A percentile compares a stretch with the other conserved stretches of the same genome.
phyloP scores from a whole-genome alignment of 1,140 invertebrate species.

The Bombus difficillimus region DNA sequence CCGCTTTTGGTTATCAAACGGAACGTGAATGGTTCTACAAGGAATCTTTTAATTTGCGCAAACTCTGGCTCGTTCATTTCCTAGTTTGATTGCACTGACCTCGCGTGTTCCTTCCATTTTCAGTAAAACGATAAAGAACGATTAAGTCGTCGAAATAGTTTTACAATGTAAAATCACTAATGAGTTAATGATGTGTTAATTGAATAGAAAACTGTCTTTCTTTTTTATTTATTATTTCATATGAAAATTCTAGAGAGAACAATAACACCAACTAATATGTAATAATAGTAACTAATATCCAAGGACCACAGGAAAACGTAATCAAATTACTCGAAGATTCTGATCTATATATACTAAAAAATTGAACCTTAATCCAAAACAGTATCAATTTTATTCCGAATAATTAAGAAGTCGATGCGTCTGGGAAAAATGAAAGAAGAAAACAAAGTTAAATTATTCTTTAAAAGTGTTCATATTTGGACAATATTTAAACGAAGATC shows the following conservation, averaged over 20 bases:
- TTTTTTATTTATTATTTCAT: neutral
- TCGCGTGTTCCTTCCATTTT: neutral
- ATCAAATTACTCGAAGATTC: too few species aligned
- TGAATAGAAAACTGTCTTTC: neutral
- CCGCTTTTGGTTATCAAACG: neutral
- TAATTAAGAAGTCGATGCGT: too few species aligned
- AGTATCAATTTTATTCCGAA: too few species aligned
- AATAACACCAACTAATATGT: too few species aligned
- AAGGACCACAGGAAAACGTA: too few species aligned
- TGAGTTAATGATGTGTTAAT: neutral
- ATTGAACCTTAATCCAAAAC: too few species aligned
- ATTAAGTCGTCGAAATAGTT: neutral
- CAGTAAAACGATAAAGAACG: neutral
- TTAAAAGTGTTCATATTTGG: too few species aligned
- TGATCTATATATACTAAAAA: too few species aligned
- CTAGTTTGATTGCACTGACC: neutral
- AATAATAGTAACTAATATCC: too few species aligned
- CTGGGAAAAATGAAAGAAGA: too few species aligned
- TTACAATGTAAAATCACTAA: neutral
- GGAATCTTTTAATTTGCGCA: slow-evolving; percentile 6
- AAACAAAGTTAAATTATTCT: too few species aligned
- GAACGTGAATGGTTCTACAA: slow-evolving; percentile 10
- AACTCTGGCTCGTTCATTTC: neutral
- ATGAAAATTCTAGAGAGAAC: neutral
- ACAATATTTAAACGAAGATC: too few species aligned